These are phyloP conservation scores for Ophiodon elongatus DNA, from an alignment of 2,113 vertebrate genomes.

Conservation along the genomic window DNA sequence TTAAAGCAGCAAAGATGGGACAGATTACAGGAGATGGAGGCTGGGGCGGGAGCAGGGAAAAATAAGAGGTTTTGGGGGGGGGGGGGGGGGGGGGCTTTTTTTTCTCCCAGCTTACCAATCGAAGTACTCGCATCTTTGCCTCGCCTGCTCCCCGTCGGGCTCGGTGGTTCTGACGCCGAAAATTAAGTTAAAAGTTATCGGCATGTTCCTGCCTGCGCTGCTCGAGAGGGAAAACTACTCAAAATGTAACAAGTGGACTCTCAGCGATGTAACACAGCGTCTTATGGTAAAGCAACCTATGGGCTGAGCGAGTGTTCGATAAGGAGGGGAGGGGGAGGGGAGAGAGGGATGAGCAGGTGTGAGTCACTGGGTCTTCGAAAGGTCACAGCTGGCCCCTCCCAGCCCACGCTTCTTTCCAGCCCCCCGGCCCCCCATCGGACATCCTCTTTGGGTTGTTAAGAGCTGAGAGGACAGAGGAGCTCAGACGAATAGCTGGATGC, in stretches of 20 bases:
- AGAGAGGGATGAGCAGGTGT: constrained; percentile 13
- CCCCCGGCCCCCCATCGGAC: neutral
- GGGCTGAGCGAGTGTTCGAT: constrained; percentile 19
- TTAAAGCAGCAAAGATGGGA: constrained; percentile 74
- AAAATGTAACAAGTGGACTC: constrained; percentile 47
- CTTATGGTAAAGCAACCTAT: constrained; percentile 27
- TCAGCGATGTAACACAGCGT: constrained; percentile 42
- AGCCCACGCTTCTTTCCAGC: constrained; percentile 4
- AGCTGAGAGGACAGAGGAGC: constrained; percentile 22
- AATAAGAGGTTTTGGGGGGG: no score
- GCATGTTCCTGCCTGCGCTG: constrained; percentile 13
- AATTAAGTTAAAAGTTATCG: constrained; percentile 22
- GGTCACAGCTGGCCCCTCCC: constrained; percentile 20
- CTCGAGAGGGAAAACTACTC: constrained; percentile 29
- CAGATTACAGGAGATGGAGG: constrained; percentile 43
- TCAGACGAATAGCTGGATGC: constrained; percentile 96
- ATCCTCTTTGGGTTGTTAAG: constrained; percentile 19
- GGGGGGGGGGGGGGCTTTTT: neutral
- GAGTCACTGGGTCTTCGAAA: constrained; percentile 32
- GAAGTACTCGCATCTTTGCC: neutral
- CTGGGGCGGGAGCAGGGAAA: constrained; percentile 18
- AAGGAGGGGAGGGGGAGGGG: neutral
- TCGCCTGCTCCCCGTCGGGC: neutral
- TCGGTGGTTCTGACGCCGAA: constrained; percentile 2
- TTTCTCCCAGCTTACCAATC: constrained; percentile 7